Conservation (phyloP, 1,140 invertebrate species). For the Lepidurus arcticus region DNA sequence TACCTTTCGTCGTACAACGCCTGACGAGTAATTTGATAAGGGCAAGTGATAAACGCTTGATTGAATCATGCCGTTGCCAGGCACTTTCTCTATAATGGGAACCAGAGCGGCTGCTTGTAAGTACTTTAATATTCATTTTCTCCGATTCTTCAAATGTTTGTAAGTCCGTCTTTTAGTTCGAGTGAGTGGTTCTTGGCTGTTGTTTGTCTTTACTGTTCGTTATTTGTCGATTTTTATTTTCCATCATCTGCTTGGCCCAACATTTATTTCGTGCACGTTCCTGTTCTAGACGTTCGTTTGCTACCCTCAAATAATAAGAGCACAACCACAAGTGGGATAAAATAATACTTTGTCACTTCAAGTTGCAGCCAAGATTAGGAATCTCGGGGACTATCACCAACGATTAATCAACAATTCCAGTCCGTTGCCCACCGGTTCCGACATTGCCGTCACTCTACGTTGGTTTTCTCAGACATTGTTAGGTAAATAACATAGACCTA, state of each 20-base stretch:
- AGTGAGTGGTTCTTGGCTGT: too few species aligned
- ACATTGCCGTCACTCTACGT: constrained; percentile 95
- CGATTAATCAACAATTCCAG: constrained; percentile 83
- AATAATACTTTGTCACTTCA: constrained; percentile 42
- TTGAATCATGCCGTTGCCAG: constrained; percentile 22
- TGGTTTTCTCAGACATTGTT: constrained; percentile 96
- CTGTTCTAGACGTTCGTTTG: background rate
- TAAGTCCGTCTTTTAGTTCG: too few species aligned
- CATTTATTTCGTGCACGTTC: too few species aligned
- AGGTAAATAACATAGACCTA: constrained; percentile 60
- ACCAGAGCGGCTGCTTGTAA: constrained; percentile 50
- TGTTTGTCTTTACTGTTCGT: too few species aligned
- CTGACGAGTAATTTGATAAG: constrained; percentile 15
- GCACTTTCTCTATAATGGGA: constrained; percentile 49
- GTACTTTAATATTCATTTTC: constrained; percentile 36
- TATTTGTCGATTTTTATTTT: too few species aligned
- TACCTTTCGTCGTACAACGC: background rate
- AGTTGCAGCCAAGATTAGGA: constrained; percentile 97
- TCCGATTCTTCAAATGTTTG: too few species aligned
- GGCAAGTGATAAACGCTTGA: constrained; percentile 4
- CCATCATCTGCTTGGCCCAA: too few species aligned
- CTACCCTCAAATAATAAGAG: constrained; percentile 30
- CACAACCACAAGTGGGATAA: background rate
- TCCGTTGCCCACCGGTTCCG: constrained; percentile 84
- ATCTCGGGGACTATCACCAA: constrained; percentile 91